These are phyloP conservation scores for Megalurothrips usitatus DNA, from an alignment of 2,888 invertebrate genomes.

Conservation along the genomic window DNA sequence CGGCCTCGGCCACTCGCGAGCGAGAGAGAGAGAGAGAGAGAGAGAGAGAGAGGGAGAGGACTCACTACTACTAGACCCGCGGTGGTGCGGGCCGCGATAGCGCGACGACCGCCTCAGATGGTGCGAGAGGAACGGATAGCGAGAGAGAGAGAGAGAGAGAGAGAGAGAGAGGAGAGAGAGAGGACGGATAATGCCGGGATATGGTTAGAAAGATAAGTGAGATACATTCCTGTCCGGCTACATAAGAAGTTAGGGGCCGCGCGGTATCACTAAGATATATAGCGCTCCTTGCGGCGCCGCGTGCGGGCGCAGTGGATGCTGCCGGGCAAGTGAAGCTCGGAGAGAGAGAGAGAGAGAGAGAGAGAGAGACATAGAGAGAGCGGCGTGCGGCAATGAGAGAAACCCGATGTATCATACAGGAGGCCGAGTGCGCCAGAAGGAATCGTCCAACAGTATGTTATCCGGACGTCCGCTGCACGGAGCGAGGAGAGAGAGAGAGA, in stretches of 20 bases:
- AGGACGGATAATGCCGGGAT: slow-evolving; percentile 16
- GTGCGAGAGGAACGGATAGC: background rate
- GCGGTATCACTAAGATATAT: slow-evolving; percentile 22
- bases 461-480: background rate
- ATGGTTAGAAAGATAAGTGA: slow-evolving; percentile 25
- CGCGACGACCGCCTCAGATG: too few species aligned
- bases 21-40: too few species aligned
- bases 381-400: background rate
- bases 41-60: background rate
- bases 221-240: slow-evolving; percentile 24
- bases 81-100: too few species aligned
- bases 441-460: background rate
- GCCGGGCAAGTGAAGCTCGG: too few species aligned
- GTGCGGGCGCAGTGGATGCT: too few species aligned
- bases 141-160: background rate
- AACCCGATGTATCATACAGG: background rate
- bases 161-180: background rate
- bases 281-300: background rate
- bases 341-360: too few species aligned
- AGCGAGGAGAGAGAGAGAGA: background rate
- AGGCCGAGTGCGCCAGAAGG: background rate
- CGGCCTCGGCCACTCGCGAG: background rate
- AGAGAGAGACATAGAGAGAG: background rate
- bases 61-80: too few species aligned
- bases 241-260: slow-evolving; percentile 19